Base-by-base conservation (phyloP, 2,113 vertebrate genomes). In the Gobiocypris rarus region DNA sequence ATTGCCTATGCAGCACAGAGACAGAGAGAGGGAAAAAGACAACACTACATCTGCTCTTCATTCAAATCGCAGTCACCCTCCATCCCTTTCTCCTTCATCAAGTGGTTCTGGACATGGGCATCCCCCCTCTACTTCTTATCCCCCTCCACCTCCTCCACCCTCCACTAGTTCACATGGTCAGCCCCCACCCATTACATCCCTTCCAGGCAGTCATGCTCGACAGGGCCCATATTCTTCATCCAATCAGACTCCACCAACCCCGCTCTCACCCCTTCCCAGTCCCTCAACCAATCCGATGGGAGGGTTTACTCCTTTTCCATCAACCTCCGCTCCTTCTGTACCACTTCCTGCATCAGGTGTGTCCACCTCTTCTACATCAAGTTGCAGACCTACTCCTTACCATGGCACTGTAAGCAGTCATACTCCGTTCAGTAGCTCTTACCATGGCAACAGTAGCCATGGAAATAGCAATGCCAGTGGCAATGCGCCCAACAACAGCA, bases 401-500 rank as follows among this genome's bases (percentile, higher is more conserved):
- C 94, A 95, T 54, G 85, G 91, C 90, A 91, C 90, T 89, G 92
- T 94, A 89, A 95, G 93, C 91, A 94, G 89, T 90, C 94, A 94
- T 85, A 9, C 92, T 76, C 89, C 92, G 3, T 95, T 94, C 83
- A 90, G 89, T 87, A 90, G 92, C 81, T 82, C 93, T 3, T 95
- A 94, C 89, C 94, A 95, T 89, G 86, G 93, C 34, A 94, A 92
- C n/a, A 92, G 92, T 56, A 92, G 86, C 88, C 89, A 90, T n/a
- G 87, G 89, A 31, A 88, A 75, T 86, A 93, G 86, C 91, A 94
- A 92, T 89, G 93, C 89, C 88, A 94, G 89, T 88, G 90, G 88
- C 86, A 90, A 86, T 24, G 86, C 87, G 31, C 54, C 88, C 71
- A 92, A 88, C 63, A 93, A 84, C 92, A 90, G 75, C 65, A 93